These are phyloP conservation scores for Himantopus leucocephalus DNA, from an alignment of 2,113 vertebrate species.

Conservation along the genomic window DNA sequence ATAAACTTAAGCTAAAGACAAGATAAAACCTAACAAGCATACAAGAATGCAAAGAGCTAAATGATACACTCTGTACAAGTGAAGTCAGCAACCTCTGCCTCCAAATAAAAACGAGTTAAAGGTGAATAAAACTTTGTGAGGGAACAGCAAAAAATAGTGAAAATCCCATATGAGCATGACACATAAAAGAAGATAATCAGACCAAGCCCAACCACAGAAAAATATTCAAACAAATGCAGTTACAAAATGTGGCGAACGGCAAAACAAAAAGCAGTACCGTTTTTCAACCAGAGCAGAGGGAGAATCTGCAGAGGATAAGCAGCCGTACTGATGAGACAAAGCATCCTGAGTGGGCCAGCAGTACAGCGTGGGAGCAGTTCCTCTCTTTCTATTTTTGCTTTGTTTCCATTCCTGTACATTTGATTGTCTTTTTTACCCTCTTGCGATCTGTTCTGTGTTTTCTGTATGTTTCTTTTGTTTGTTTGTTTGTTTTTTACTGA, in stretches of 20 bases:
- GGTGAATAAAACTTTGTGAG: not conserved
- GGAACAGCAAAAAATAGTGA: not conserved
- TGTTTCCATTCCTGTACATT: not conserved
- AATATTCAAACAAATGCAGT: not conserved
- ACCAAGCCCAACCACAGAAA: not conserved
- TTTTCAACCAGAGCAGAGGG: not conserved
- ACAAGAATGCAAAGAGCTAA: not conserved
- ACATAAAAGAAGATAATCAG: not conserved
- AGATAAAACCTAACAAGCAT: not conserved
- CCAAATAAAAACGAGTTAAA: not conserved
- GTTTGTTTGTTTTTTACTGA: not conserved
- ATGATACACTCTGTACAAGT: not conserved
- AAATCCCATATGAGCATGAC: not conserved
- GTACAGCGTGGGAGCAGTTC: not conserved
- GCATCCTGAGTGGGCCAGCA: not conserved
- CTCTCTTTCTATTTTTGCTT: not conserved
- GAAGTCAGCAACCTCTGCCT: not conserved
- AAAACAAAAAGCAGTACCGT: not conserved
- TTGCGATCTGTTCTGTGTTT: not conserved
- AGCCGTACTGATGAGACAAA: rapidly evolving
- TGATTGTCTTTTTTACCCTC: not conserved
- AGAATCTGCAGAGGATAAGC: not conserved
- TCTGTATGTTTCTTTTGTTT: not conserved
- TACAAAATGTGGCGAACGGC: not conserved
- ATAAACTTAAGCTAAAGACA: not conserved